Evolutionary conservation across 2,888 invertebrate genomes (phyloP), one percentile per base, ranked within the genome.

Genomic region (Minunthozetes semirufus): DNA sequence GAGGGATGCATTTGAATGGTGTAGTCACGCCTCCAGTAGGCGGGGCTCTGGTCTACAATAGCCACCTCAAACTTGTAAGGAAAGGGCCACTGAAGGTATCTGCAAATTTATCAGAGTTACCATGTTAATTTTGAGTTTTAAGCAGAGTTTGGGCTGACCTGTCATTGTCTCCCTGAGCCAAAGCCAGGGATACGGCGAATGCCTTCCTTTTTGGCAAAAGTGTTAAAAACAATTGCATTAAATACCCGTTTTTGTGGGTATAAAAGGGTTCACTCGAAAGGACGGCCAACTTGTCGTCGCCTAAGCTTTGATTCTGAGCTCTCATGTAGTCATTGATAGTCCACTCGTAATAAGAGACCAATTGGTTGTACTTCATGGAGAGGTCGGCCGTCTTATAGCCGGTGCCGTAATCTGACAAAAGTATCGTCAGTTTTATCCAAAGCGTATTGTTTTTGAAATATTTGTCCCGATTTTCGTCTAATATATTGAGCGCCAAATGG

Each of bases 271-370:
- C 76, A 61, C 79, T 79, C 42, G 78, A 72, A 50, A 79, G 53
- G 22, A 76, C 73, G 8, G 13, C 53, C 0, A 76, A 63, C n/a
- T 38, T 56, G 0, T 71, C 68, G 0, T 46, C 56, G 0, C 6
- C 17, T 6, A 50, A 27, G 8, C 73, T 48, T n/a, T 74, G 33
- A n/a, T 71, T 53, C 19, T 72, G 46, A 5, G n/a, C 27, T 13
- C 11, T n/a, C n/a, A 66, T 56, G 33, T 70, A 76, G 11, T 59
- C 50, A 15, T 73, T n/a, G 13, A 76, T 73, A 17, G 25, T 56
- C 80, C 80, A 80, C 13, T 78, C 74, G 66, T 76, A 79, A 59
- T 80, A 79, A 8, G 79, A 78, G 13, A 80, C 78, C n/a, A 80
- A 33, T n/a, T 79, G 78, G 56, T 80, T 79, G 33, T 78, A 78